These are phyloP conservation scores for Strigamia crassipes DNA, from an alignment of 2,888 invertebrate genomes.

Conservation along the genomic window DNA sequence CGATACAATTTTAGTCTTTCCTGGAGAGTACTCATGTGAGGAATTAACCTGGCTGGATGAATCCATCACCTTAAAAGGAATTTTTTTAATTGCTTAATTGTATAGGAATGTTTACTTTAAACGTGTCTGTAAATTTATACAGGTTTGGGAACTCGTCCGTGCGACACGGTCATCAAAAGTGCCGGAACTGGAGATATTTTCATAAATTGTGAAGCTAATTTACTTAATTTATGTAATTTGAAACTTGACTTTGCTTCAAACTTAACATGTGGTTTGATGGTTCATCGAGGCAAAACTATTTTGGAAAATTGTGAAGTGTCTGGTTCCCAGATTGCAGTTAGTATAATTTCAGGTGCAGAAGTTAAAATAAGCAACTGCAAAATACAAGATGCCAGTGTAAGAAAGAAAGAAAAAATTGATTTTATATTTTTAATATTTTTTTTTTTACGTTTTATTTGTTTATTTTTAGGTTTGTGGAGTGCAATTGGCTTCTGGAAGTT, in stretches of 20 bases:
- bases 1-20: constrained; percentile 21
- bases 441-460: constrained; percentile 8
- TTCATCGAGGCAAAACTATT: constrained; percentile 26
- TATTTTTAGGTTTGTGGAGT: constrained; percentile 5
- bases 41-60: constrained; percentile 35
- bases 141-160: constrained; percentile 11
- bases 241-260: neutral
- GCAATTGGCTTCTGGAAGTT: neutral
- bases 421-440: neutral
- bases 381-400: constrained; percentile 14
- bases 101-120: neutral
- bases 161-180: neutral
- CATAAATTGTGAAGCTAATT: constrained; percentile 5
- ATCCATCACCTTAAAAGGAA: constrained; percentile 13
- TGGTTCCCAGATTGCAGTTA: neutral
- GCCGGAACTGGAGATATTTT: constrained; percentile 22
- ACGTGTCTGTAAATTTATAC: neutral
- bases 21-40: neutral
- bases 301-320: constrained; percentile 21
- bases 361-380: constrained; percentile 22
- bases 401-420: neutral
- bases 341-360: constrained; percentile 19
- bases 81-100: neutral
- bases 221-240: neutral
- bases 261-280: constrained; percentile 29